Evolutionary conservation across 2,113 vertebrate species (phyloP).

Genomic region (human): GRCh38 chr7:152149001-152149500

Average conservation of each 20-base stretch:
- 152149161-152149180: not conserved
- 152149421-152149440: not conserved
- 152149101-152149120: constrained; percentile 86
- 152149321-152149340: rapidly evolving
- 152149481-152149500: too few species aligned
- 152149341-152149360: rapidly evolving
- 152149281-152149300: rapidly evolving
- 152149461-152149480: not conserved
- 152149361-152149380: not conserved
- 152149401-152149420: not conserved
- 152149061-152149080: constrained; percentile 94
- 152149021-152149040: constrained; percentile 86
- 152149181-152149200: not conserved
- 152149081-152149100: constrained; percentile 93
- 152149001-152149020: constrained; percentile 89
- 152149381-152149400: too few species aligned
- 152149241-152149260: too few species aligned
- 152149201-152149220: not conserved
- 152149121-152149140: constrained; percentile 83
- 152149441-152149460: not conserved
- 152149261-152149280: too few species aligned
- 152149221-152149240: not conserved
- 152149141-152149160: constrained; percentile 84
- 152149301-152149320: rapidly evolving
- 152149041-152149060: constrained; percentile 91